Evolutionary conservation across 1,140 invertebrate species (phyloP), one percentile per base, ranked within the genome.

Genomic region (Philotrypesis tridentata): DNA sequence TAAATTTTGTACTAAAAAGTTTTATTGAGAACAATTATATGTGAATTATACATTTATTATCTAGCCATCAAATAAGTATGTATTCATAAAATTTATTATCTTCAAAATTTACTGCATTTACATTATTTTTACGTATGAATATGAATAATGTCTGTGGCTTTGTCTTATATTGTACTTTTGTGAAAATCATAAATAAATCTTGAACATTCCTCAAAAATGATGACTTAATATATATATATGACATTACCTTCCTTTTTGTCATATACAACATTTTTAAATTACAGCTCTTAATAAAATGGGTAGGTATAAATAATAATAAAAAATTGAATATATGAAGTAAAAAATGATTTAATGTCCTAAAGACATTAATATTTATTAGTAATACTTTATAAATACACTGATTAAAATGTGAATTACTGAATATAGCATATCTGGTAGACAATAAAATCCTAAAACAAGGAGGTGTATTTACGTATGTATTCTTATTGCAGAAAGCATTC

Each of bases 141-240:
- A n/a, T 48, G 11, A 61, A 37, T 25, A 33, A 78, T n/a, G 14
- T 68, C 63, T 27, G 17, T 25, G 7, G 43, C 73, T 82, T 65
- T 60, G 29, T 37, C 76, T 37, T 75, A 63, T 6, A 14, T 31
- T 37, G 9, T 70, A 33, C 29, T 79, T 77, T 79, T 71, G 60
- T 60, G 31, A 72, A 43, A 37, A 17, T 79, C 55, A 23, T 73
- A 14, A 79, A 79, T 79, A 79, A 79, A 79, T 37, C 33, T 79
- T 55, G 14, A 55, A 79, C 43, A 79, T 79, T 79, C 67, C 65
- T 25, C 33, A 79, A 70, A 27, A 77, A 40, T 40, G 17, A 11
- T 63, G 37, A 60, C 43, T 79, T 55, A 27, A 27, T 60, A 17
- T 0, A 55, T 4, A 7, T 9, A 61, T 21, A 61, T 61, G n/a